A percentile compares a stretch with the other conserved stretches of the same genome.
Evolutionary conservation across 2,888 invertebrate species (phyloP).

Genomic region (Drosophila dives): DNA sequence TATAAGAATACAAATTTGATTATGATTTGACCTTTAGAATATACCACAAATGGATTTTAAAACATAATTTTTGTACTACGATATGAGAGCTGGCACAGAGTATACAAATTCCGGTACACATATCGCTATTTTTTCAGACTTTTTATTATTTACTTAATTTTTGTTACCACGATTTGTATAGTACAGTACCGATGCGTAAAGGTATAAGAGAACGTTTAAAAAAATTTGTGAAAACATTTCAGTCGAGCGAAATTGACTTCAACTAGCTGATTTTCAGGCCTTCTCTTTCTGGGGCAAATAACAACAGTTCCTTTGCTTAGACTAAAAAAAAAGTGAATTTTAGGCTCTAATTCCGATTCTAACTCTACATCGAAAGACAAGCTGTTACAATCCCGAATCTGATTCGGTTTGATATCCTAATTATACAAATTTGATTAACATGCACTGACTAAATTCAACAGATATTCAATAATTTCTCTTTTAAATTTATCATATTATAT

Average conservation of each 20-base stretch:
- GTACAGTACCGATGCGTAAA: not conserved
- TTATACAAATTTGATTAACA: not conserved
- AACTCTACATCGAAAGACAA: not conserved
- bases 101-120: not conserved
- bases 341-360: not conserved
- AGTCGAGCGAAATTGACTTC: not conserved
- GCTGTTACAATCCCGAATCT: not conserved
- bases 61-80: rapidly evolving
- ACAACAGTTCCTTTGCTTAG: not conserved
- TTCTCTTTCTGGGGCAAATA: not conserved
- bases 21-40: not conserved
- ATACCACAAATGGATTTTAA: not conserved
- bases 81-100: not conserved
- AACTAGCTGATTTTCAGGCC: not conserved
- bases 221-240: not conserved
- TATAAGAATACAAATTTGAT: not conserved
- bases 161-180: not conserved
- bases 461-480: no score
- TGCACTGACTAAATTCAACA: not conserved
- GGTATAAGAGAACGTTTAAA: not conserved
- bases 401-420: not conserved
- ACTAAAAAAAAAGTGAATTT: not conserved
- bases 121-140: not conserved
- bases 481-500: no score
- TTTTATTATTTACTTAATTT: not conserved